Base-by-base conservation (phyloP, 2,888 invertebrate genomes). In the Salticus scenicus region DNA sequence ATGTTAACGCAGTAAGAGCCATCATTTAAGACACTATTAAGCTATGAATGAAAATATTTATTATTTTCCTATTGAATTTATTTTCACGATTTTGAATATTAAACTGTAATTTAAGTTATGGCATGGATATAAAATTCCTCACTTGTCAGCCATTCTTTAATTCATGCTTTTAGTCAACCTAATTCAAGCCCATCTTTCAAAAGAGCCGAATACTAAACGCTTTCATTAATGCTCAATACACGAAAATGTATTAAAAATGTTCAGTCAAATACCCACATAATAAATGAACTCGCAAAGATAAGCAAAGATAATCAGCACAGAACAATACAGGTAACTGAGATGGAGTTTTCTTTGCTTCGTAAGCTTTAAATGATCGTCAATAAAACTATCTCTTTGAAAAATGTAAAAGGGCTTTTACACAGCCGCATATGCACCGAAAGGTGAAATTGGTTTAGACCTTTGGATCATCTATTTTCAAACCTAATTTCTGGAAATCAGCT, bases 401-500 rank as follows among this genome's bases (percentile, higher is more conserved):
- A 66, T 66, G 66, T 31, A 66, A 30, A 63, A 31, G 17, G 17
- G 66, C 20, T 27, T 69, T 33, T 63, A 33, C 24, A 63, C 33
- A 24, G 8, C 31, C 73, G 57, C 57, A 57, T 63, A 28, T 73
- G 17, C 31, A 28, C 14, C 24, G 7, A 37, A 10, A 57, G 57
- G 63, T 63, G 57, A 63, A 73, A 37, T 63, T 27, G 27, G 30
- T 63, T 63, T 74, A 27, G 12, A 57, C 73, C 73, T 37, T 24
- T n/a, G 14, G 17, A 74, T 57, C 73, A 74, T 74, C 63, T 41
- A 63, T 63, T 63, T 67, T 31, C 42, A 24, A 30, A 74, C 67
- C 74, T 67, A 81, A 74, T 81, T 81, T 81, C 42, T 24, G 20
- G 66, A 72, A 57, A 79, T 79, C 71, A 66, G 31, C 27, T 42